These are phyloP conservation scores for Ophion ellenae DNA, from an alignment of 2,888 invertebrate species.

Conservation along the genomic window DNA sequence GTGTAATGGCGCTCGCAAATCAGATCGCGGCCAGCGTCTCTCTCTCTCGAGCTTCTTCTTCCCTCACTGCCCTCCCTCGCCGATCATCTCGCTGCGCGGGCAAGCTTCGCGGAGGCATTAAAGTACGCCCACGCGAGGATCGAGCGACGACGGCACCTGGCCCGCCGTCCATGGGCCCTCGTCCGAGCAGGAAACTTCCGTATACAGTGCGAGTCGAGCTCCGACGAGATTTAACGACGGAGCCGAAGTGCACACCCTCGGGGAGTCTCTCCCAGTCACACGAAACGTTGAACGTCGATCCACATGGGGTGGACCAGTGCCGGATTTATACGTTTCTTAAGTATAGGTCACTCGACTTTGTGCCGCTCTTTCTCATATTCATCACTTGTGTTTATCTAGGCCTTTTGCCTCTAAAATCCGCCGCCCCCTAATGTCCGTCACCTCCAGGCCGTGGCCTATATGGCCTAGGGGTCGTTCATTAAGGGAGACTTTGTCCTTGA, in stretches of 20 bases:
- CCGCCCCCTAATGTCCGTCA: too few relatives aligned
- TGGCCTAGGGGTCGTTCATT: too few relatives aligned
- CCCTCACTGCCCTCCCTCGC: not conserved
- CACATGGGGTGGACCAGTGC: not conserved
- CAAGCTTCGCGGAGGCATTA: slow-evolving; percentile 67
- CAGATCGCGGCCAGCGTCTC: slow-evolving; percentile 62
- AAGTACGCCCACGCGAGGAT: slow-evolving; percentile 75
- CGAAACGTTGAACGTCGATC: slow-evolving; percentile 25
- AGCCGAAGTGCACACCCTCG: slow-evolving; percentile 54
- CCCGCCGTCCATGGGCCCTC: not conserved
- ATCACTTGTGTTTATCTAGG: too few relatives aligned
- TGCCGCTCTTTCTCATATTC: too few relatives aligned
- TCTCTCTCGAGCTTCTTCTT: slow-evolving; percentile 7
- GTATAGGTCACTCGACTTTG: too few relatives aligned
- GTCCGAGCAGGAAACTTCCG: not conserved
- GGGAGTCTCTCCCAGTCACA: slow-evolving; percentile 68
- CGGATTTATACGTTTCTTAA: too few relatives aligned
- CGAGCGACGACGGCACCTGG: slow-evolving; percentile 71
- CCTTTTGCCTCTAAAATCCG: too few relatives aligned
- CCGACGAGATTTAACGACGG: slow-evolving; percentile 43
- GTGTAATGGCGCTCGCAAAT: slow-evolving; percentile 70
- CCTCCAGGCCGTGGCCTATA: too few relatives aligned
- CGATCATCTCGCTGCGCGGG: slow-evolving; percentile 32
- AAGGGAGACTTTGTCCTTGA: too few relatives aligned
- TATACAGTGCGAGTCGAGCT: slow-evolving; percentile 37